Evolutionary conservation across 2,797 vertebrate genomes (phyloP), one percentile per base, ranked within the genome.

Genomic region (Alca torda): DNA sequence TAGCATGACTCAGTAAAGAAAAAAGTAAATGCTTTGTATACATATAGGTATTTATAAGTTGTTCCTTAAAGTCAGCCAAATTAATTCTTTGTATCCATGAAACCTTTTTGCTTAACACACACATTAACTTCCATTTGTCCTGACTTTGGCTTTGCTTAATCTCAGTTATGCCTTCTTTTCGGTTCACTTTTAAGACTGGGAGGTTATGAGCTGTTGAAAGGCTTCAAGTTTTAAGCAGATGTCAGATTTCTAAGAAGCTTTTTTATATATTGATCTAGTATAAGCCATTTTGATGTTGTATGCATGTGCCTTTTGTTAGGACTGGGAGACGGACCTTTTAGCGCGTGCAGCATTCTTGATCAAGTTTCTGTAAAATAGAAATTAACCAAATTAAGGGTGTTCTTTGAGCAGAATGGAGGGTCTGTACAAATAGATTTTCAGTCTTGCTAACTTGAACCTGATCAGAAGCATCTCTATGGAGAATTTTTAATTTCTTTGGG

Each of bases 101-200:
- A 79, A 56, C 1, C 4, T 60, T 76, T 76, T 75, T 85, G 10
- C 10, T 78, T 80, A 59, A 65, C 5, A 35, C 20, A 68, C 9
- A 24, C 5, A 3, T 41, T n/a, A 50, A 43, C 2, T n/a, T 75
- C 48, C 20, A 8, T 11, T 81, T 68, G 28, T 81, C 37, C n/a
- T 75, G 61, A n/a, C 11, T 84, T 65, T 33, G 18, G 16, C 9
- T 86, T 86, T 78, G 30, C 13, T 65, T 83, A 45, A 53, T 70
- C 26, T 83, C 61, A 68, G 21, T 79, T 78, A 59, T 25, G 13
- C 6, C 14, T 75, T 86, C 53, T 81, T 77, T n/a, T 33, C 51
- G 63, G 0, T 48, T 85, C 19, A 81, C 8, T 41, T 68, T 0
- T 0, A 87, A 81, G 15, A 18, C 23, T 60, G 10, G 10, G 16